Evolutionary conservation across 2,113 vertebrate genomes (phyloP), one percentile per base, ranked within the genome.

Genomic region (Odobenus rosmarus): DNA sequence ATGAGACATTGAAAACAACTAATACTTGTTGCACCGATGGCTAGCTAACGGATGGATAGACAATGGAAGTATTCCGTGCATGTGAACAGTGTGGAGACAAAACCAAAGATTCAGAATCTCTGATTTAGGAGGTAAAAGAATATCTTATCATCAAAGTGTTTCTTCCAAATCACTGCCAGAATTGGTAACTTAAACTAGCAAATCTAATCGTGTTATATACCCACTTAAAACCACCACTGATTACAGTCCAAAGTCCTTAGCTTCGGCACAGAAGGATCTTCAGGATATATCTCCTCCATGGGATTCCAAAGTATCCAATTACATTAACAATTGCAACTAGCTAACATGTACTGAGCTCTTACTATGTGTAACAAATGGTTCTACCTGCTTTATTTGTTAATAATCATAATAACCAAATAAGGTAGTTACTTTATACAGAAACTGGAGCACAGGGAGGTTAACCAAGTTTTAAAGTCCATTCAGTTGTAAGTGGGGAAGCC

Each of bases 151-250:
- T 79, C 61, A 49, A 21, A 55, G n/a, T 64, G 46, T 19, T 95
- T 94, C 49, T 96, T 93, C 36, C 19, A 97, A 96, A 92, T 72
- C 33, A 92, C 33, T 93, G 67, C 23, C 59, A 90, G 82, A 84
- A 76, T 84, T 93, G 80, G 28, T 59, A 95, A 88, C 3, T 59
- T 67, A 59, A 80, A 88, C 33, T 24, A 90, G 13, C 28, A 82
- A 89, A 85, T 85, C 28, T 69, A 92, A 92, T 85, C 36, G 84
- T 92, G 11, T 74, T 61, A 42, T 53, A 61, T 33, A 92, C 21
- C 39, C 42, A 62, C 31, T 91, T 93, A 92, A 95, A 94, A 92
- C 51, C 88, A 69, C 26, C 71, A 81, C 14, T 81, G 19, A 92
- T 88, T 42, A 69, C 24, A 95, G 36, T 86, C 42, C 42, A 88